Conservation (phyloP, 2,797 vertebrate species). For the Ataeniobius toweri region DNA sequence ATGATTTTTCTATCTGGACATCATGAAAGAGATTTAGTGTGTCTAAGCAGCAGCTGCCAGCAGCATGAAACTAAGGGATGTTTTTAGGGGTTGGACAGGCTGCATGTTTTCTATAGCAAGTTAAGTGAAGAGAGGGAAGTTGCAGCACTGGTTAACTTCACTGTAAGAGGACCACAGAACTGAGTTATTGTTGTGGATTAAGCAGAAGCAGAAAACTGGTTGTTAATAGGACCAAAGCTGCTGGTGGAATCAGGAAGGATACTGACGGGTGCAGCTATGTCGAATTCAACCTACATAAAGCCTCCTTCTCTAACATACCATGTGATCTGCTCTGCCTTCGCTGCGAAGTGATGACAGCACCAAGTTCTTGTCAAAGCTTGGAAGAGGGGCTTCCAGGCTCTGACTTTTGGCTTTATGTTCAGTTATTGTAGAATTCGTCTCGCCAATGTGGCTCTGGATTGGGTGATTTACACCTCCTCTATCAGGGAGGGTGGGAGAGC, state of each 20-base stretch:
- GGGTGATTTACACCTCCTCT: conserved; percentile 24
- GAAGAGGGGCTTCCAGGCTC: conserved; percentile 41
- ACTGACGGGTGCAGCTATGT: conserved; percentile 29
- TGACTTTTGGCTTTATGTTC: conserved; percentile 46
- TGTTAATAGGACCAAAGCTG: conserved; percentile 33
- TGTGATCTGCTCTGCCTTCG: conserved; percentile 52
- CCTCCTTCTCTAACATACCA: conserved; percentile 72
- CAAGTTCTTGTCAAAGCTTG: conserved; percentile 46
- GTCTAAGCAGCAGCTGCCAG: conserved; percentile 23
- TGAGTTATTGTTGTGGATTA: conserved; percentile 27
- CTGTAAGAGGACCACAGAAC: conserved; percentile 6
- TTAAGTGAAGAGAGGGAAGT: conserved; percentile 18
- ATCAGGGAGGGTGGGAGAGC: conserved; percentile 67
- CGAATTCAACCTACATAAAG: conserved; percentile 22
- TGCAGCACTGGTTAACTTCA: conserved; percentile 7
- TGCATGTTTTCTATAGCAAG: conserved; percentile 16
- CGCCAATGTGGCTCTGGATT: conserved; percentile 12
- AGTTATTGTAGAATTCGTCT: conserved; percentile 6
- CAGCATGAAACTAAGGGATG: conserved; percentile 7
- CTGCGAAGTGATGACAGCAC: conserved; percentile 37
- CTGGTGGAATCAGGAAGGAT: conserved; percentile 30
- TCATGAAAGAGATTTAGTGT: conserved; percentile 9
- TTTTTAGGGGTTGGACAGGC: conserved; percentile 8
- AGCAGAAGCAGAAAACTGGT: conserved; percentile 31
- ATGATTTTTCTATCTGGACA: conserved; percentile 12